These are phyloP conservation scores for Rhynchonema sp. DNA, from an alignment of 2,888 invertebrate genomes.

Conservation along the genomic window DNA sequence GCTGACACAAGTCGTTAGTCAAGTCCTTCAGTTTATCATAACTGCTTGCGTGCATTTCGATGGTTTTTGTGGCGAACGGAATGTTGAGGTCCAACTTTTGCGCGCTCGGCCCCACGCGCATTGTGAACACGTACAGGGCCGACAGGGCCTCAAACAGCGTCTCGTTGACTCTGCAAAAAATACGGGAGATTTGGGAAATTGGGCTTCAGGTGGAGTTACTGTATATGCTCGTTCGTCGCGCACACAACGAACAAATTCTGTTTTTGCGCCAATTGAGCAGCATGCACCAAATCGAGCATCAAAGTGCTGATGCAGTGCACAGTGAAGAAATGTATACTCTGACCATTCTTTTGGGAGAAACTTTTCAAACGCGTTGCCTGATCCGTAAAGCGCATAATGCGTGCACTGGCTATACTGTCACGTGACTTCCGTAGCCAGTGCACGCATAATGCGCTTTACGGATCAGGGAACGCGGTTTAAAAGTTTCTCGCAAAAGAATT, in stretches of 20 bases:
- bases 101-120: background rate
- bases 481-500: too few relatives aligned
- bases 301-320: background rate
- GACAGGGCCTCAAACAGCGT: background rate
- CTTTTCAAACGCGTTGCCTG: too few relatives aligned
- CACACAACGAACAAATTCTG: too few relatives aligned
- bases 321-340: background rate
- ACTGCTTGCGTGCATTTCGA: background rate
- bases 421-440: too few relatives aligned
- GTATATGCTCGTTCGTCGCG: too few relatives aligned
- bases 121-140: background rate
- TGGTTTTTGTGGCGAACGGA: background rate
- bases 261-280: too few relatives aligned
- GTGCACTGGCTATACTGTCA: too few relatives aligned
- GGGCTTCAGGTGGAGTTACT: background rate
- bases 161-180: background rate
- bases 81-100: background rate
- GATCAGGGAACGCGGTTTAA: too few relatives aligned
- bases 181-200: too few relatives aligned
- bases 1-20: background rate
- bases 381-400: too few relatives aligned
- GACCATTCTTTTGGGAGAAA: too few relatives aligned
- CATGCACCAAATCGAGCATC: background rate
- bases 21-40: background rate
- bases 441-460: too few relatives aligned